Evolutionary conservation across 2,797 vertebrate species (phyloP).

Genomic region (Poeciliopsis turneri): DNA sequence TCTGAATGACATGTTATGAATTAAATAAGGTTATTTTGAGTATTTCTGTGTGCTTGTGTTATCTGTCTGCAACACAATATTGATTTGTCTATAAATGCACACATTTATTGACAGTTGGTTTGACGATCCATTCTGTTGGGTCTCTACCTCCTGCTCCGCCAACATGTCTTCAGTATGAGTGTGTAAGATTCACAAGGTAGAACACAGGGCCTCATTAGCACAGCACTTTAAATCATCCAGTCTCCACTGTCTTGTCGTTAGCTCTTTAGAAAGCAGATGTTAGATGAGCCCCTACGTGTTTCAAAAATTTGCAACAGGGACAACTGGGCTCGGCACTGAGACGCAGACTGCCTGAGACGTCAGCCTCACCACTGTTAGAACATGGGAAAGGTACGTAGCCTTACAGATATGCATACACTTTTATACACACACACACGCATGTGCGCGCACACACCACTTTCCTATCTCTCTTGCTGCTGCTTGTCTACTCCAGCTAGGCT

Average conservation of each 20-base stretch:
- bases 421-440: conserved; percentile 3
- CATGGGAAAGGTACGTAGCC: conserved; percentile 21
- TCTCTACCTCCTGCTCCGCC: conserved; percentile 53
- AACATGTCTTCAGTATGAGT: conserved; percentile 48
- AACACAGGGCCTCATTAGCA: conserved; percentile 83
- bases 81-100: conserved; percentile 23
- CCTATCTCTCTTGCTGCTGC: conserved; percentile 62
- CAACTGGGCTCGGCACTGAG: conserved; percentile 60
- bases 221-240: conserved; percentile 73
- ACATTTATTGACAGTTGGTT: conserved; percentile 40
- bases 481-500: conserved; percentile 67
- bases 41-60: conserved; percentile 15
- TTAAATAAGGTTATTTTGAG: conserved; percentile 43
- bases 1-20: conserved; percentile 45
- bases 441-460: conserved; percentile 44
- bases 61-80: background rate
- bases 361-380: conserved; percentile 58
- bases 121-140: conserved; percentile 47
- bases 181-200: conserved; percentile 70
- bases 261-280: conserved; percentile 84
- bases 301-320: conserved; percentile 76
- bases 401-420: conserved; percentile 11
- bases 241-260: conserved; percentile 82
- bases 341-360: conserved; percentile 59
- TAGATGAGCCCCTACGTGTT: conserved; percentile 76